Evolutionary conservation across 2,797 vertebrate species (phyloP).

Genomic region (Cetoscarus ocellatus): DNA sequence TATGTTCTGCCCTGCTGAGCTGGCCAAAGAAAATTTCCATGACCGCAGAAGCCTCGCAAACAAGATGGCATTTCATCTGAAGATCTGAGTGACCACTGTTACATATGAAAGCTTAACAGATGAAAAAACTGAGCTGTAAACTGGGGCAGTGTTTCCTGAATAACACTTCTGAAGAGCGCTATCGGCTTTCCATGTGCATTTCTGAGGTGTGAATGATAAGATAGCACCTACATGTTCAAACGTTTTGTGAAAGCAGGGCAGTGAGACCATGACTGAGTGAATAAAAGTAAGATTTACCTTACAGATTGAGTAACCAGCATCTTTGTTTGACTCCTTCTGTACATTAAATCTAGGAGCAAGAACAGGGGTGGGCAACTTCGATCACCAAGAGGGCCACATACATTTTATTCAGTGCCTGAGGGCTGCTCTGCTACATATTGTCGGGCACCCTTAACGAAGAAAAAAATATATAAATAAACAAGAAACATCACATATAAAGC

Average conservation of each 20-base stretch:
- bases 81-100: slow-evolving; percentile 17
- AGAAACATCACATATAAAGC: no score
- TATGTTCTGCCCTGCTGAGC: slow-evolving; percentile 18
- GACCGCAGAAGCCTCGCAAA: slow-evolving; percentile 20
- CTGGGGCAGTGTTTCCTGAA: slow-evolving; percentile 10
- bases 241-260: neutral
- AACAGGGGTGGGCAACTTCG: no score
- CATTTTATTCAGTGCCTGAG: no score
- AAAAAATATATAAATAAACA: no score
- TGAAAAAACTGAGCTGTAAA: slow-evolving; percentile 17
- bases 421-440: no score
- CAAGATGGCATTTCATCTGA: slow-evolving; percentile 20
- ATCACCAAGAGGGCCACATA: no score
- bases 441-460: no score
- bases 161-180: slow-evolving; percentile 9
- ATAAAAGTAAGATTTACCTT: neutral
- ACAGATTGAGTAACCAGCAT: neutral
- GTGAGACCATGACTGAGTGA: neutral
- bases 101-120: slow-evolving; percentile 16
- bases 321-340: neutral
- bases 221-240: neutral
- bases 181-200: neutral
- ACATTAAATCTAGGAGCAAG: neutral
- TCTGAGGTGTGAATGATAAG: slow-evolving; percentile 1
- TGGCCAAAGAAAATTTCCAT: slow-evolving; percentile 17